phyloP scores from a whole-genome alignment of 2,113 vertebrate genomes.

The Chaetodon trifascialis region DNA sequence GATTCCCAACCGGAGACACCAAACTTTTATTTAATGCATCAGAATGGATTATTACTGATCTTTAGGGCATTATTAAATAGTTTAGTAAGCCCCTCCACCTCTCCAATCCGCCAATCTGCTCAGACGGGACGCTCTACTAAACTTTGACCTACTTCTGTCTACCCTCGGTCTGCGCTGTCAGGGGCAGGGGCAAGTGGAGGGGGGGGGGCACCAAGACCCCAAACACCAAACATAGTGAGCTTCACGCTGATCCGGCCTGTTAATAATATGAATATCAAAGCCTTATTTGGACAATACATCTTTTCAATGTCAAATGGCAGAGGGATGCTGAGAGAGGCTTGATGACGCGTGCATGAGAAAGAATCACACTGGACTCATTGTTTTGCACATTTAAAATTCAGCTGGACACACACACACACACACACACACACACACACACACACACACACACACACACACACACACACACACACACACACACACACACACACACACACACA shows the following conservation, averaged over 20 bases:
- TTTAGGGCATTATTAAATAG: neutral
- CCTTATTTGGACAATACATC: constrained; percentile 62
- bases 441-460: constrained; percentile 10
- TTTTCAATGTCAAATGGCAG: constrained; percentile 65
- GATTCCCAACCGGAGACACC: neutral
- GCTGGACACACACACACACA: constrained; percentile 3
- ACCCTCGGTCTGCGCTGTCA: constrained; percentile 41
- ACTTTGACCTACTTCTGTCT: constrained; percentile 82
- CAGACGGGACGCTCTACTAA: constrained; percentile 80
- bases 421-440: constrained; percentile 17
- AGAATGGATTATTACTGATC: neutral
- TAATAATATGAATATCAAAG: constrained; percentile 71
- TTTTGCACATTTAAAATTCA: constrained; percentile 57
- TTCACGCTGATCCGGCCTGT: constrained; percentile 45
- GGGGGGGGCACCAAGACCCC: constrained; percentile 35
- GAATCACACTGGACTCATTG: constrained; percentile 56
- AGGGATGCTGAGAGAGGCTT: constrained; percentile 59
- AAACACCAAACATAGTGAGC: constrained; percentile 51
- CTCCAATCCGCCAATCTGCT: constrained; percentile 51
- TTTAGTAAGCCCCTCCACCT: constrained; percentile 32
- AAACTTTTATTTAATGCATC: neutral
- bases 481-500: constrained; percentile 17
- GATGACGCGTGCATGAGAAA: constrained; percentile 42
- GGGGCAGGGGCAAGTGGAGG: neutral
- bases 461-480: neutral